These are phyloP conservation scores for Sprattus sprattus DNA, from an alignment of 2,113 vertebrate genomes.

Conservation along the genomic window DNA sequence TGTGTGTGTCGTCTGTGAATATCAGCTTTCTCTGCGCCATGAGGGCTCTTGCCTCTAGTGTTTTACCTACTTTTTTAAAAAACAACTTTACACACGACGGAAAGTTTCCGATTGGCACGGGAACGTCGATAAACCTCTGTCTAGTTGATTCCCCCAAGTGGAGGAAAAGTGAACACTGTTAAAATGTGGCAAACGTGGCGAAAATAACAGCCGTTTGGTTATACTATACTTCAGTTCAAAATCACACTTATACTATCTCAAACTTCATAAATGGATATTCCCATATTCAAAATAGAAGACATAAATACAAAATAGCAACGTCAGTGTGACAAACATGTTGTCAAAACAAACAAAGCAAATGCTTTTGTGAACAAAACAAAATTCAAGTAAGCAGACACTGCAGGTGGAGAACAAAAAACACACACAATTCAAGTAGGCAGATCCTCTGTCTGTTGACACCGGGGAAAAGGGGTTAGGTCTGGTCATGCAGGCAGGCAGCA, in stretches of 20 bases:
- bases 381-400: conserved; percentile 36
- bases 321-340: background rate
- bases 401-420: conserved; percentile 39
- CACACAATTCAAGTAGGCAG: conserved; percentile 72
- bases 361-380: conserved; percentile 16
- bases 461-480: conserved; percentile 53
- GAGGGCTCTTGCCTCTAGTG: background rate
- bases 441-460: conserved; percentile 48
- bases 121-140: background rate
- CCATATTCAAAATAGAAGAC: background rate
- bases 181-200: background rate
- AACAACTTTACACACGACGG: background rate
- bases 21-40: background rate
- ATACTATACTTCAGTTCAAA: background rate
- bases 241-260: background rate
- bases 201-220: background rate
- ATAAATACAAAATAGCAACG: conserved; percentile 12
- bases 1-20: background rate
- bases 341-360: background rate
- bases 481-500: conserved; percentile 73
- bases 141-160: background rate
- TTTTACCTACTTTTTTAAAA: background rate
- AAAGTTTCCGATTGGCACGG: background rate
- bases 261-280: conserved; percentile 16
- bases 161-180: background rate